Evolutionary conservation across 2,797 vertebrate genomes (phyloP).

Genomic region (Cottoperca gobio): DNA sequence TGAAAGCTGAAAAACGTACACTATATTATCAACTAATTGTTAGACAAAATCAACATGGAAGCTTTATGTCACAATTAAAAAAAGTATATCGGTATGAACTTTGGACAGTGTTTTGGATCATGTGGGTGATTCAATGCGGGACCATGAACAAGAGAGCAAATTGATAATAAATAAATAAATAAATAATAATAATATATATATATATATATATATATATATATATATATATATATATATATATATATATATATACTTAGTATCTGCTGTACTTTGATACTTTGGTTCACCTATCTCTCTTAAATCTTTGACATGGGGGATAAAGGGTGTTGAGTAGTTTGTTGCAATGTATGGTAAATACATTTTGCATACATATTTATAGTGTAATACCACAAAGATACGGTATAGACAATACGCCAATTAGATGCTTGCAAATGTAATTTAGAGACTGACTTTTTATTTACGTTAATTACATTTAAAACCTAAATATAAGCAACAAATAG

Average conservation of each 20-base stretch:
- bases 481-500: background rate
- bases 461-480: background rate
- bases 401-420: background rate
- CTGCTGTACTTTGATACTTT: background rate
- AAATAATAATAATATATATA: too few relatives aligned
- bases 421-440: background rate
- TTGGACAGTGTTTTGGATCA: constrained; percentile 42
- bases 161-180: background rate
- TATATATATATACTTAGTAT: background rate
- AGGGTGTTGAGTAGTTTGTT: background rate
- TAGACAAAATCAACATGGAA: background rate
- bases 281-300: background rate
- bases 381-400: background rate
- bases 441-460: background rate
- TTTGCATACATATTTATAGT: background rate
- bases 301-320: background rate
- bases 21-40: background rate
- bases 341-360: background rate
- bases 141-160: background rate
- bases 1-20: background rate
- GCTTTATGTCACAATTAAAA: background rate
- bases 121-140: background rate
- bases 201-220: too few relatives aligned
- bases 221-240: too few relatives aligned
- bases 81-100: constrained; percentile 45